A percentile compares a stretch with the other conserved stretches of the same genome.
Conservation (phyloP, 53 echinoderm and acorn worm species). For the Paracentrotus lividus region DNA sequence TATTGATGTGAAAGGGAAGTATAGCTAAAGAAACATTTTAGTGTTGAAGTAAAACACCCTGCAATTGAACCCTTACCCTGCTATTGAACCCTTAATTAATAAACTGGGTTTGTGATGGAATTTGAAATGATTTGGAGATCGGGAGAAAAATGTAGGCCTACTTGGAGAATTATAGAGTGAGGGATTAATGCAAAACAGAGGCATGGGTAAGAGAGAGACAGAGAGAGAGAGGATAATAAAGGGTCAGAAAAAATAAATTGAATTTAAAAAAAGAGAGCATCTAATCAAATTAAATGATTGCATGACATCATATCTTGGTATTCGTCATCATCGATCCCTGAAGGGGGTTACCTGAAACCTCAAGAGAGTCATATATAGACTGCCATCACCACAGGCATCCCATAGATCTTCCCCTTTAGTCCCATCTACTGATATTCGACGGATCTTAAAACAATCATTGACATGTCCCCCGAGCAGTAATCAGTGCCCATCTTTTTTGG, state of each 20-base stretch:
- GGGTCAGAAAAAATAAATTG: background rate
- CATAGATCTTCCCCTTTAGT: slow-evolving; percentile 36
- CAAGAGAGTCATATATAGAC: background rate
- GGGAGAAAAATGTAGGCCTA: no score
- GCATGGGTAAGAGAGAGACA: background rate
- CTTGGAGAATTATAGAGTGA: no score
- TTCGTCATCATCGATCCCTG: slow-evolving; percentile 16
- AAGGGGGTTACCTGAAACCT: background rate
- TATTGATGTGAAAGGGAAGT: no score
- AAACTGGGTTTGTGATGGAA: no score
- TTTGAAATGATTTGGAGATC: no score
- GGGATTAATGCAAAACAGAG: no score
- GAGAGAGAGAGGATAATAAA: background rate
- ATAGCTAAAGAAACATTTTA: no score
- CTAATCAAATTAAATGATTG: slow-evolving; percentile 27
- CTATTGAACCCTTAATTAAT: no score
- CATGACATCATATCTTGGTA: slow-evolving; percentile 31
- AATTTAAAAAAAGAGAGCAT: background rate
- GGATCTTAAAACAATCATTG: slow-evolving; percentile 61
- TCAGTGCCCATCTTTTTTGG: slow-evolving; percentile 12
- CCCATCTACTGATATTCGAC: slow-evolving; percentile 19
- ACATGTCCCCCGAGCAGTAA: slow-evolving; percentile 42
- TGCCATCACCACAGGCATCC: slow-evolving; percentile 19
- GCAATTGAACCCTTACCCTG: no score
- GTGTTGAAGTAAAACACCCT: no score